Conservation (phyloP, 1,140 invertebrate species). For the Antheraea mylitta region DNA sequence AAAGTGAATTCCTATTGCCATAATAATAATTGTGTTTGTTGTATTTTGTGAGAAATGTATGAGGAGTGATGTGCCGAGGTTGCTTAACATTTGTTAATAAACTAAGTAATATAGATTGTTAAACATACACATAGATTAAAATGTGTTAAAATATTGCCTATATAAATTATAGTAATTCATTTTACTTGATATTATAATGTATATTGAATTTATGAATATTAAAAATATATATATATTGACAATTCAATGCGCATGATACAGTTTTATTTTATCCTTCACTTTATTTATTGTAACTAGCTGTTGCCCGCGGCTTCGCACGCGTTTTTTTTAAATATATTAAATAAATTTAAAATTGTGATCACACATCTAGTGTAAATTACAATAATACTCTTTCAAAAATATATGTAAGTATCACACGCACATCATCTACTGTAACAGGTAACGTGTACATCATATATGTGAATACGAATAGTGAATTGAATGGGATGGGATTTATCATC, state of each 20-base stretch:
- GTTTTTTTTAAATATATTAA: no score
- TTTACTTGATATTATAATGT: constrained; percentile 78
- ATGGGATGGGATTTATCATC: no score
- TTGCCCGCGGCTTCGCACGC: no score
- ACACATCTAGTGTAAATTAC: no score
- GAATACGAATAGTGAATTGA: no score
- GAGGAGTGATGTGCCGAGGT: constrained; percentile 18
- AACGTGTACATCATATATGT: no score
- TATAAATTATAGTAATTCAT: constrained; percentile 78
- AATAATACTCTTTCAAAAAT: no score
- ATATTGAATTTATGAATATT: constrained; percentile 79
- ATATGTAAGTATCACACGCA: no score
- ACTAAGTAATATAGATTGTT: constrained; percentile 72
- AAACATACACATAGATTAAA: constrained; percentile 77
- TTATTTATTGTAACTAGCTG: no score
- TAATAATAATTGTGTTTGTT: constrained; percentile 47
- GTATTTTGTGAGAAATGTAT: constrained; percentile 34
- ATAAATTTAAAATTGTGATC: no score
- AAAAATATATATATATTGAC: constrained; percentile 76
- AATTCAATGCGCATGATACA: constrained; percentile 52
- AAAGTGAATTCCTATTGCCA: constrained; percentile 76
- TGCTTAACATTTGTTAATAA: constrained; percentile 54
- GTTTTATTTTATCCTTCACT: constrained; percentile 19
- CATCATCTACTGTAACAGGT: no score
- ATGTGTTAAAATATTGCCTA: constrained; percentile 78